Percentiles rank a stretch among this genome's conserved stretches.
phyloP scores from a whole-genome alignment of 2,888 invertebrate species.

The Meganola albula region DNA sequence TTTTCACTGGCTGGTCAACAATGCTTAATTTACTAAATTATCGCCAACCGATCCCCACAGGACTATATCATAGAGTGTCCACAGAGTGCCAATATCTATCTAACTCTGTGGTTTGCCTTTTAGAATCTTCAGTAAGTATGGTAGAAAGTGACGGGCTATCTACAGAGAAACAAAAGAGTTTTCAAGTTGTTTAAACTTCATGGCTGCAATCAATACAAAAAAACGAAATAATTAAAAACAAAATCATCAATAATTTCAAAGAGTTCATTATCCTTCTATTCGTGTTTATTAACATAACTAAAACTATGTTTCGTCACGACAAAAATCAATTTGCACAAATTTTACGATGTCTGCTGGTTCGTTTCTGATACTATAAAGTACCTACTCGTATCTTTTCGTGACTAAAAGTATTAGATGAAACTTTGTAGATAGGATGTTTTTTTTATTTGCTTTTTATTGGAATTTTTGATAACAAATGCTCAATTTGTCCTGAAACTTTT shows the following conservation, averaged over 20 bases:
- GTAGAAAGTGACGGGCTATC: too few species aligned
- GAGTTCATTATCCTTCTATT: constrained; percentile 10
- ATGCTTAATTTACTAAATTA: too few species aligned
- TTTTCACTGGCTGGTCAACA: too few species aligned
- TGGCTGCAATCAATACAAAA: too few species aligned
- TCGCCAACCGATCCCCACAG: too few species aligned
- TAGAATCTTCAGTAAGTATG: too few species aligned
- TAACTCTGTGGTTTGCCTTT: too few species aligned
- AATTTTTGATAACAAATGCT: constrained; percentile 16
- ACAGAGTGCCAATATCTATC: too few species aligned
- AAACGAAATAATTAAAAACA: background rate
- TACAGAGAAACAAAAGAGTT: too few species aligned
- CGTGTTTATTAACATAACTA: constrained; percentile 17
- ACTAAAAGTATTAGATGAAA: constrained; percentile 19
- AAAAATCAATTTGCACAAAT: constrained; percentile 30
- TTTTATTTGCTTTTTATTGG: constrained; percentile 25
- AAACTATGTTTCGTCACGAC: constrained; percentile 25
- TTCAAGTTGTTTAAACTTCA: too few species aligned
- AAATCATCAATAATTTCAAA: constrained; percentile 1
- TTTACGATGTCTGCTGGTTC: constrained; percentile 21
- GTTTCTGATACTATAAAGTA: constrained; percentile 26
- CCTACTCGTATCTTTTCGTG: constrained; percentile 24
- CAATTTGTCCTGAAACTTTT: constrained; percentile 29
- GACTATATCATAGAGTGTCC: too few species aligned
- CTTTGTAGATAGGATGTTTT: constrained; percentile 20